Percentiles rank a stretch among this genome's conserved stretches.
Conservation (phyloP, 1,140 invertebrate genomes). For the Orussus abietinus region DNA sequence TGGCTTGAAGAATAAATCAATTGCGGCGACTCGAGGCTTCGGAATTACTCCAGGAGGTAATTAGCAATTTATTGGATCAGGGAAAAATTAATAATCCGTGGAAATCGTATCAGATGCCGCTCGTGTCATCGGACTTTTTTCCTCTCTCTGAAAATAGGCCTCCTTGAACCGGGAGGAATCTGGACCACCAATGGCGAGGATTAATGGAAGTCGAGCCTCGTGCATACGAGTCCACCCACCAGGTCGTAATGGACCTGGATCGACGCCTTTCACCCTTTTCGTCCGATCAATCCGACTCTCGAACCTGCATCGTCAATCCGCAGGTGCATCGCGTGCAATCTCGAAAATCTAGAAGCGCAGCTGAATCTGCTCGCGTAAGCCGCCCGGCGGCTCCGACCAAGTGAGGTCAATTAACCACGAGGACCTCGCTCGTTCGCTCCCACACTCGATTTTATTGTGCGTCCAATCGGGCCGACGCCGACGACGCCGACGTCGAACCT, state of each 20-base stretch:
- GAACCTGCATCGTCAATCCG: too few species aligned
- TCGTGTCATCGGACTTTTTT: too few species aligned
- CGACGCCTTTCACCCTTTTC: slow-evolving; percentile 27
- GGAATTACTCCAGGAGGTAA: too few species aligned
- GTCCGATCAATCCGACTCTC: slow-evolving; percentile 25
- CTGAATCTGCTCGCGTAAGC: slow-evolving; percentile 30
- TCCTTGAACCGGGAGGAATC: slow-evolving; percentile 35
- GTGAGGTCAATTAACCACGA: slow-evolving; percentile 38
- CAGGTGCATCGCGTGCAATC: slow-evolving; percentile 15
- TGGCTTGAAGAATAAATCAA: too few species aligned
- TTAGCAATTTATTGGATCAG: too few species aligned
- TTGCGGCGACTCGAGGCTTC: too few species aligned
- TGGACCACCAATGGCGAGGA: slow-evolving; percentile 33
- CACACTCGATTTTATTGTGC: slow-evolving; percentile 31
- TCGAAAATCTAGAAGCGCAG: slow-evolving; percentile 1
- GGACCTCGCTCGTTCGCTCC: slow-evolving; percentile 30
- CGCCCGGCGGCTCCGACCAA: slow-evolving; percentile 27
- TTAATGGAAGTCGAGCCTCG: slow-evolving; percentile 34
- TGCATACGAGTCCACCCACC: slow-evolving; percentile 30
- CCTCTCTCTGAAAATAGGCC: slow-evolving; percentile 20
- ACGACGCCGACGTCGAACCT: too few species aligned
- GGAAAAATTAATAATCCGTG: too few species aligned
- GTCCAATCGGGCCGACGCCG: slow-evolving; percentile 28
- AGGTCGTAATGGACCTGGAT: slow-evolving; percentile 23
- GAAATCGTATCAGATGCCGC: too few species aligned